A percentile compares a stretch with the other conserved stretches of the same genome.
Conservation (phyloP, 2,888 invertebrate genomes). For the Trachelus stipa region DNA sequence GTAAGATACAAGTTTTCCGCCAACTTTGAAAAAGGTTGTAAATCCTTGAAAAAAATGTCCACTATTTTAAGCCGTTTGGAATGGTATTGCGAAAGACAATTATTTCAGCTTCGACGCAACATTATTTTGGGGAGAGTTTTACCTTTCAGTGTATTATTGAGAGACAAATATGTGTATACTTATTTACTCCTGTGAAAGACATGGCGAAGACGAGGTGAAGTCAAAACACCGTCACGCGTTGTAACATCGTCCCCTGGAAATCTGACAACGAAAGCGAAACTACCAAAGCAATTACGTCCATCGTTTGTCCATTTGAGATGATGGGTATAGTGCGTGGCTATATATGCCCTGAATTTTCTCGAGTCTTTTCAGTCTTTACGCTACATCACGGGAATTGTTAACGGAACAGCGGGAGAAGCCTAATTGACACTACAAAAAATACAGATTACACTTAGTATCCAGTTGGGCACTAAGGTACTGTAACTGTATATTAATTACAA, state of each 20-base stretch:
- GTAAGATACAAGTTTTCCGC: not conserved
- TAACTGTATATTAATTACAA: not conserved
- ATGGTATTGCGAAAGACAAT: slow-evolving; percentile 36
- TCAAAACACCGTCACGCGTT: slow-evolving; percentile 50
- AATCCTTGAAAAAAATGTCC: not conserved
- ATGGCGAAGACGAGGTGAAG: not conserved
- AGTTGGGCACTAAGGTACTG: not conserved
- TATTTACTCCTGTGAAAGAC: not conserved
- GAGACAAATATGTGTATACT: slow-evolving; percentile 5
- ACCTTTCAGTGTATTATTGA: slow-evolving; percentile 22
- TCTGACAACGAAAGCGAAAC: slow-evolving; percentile 65
- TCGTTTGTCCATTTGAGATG: slow-evolving; percentile 42
- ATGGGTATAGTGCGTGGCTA: slow-evolving; percentile 45
- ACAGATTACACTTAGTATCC: not conserved
- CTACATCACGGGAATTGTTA: not conserved
- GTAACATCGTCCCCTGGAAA: slow-evolving; percentile 52
- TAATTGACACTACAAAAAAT: not conserved
- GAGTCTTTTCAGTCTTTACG: slow-evolving; percentile 41
- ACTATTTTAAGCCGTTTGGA: not conserved
- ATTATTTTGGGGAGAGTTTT: slow-evolving; percentile 25
- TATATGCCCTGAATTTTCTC: slow-evolving; percentile 48
- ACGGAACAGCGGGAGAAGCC: not conserved
- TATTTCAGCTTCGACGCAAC: slow-evolving; percentile 35
- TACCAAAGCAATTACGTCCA: slow-evolving; percentile 57
- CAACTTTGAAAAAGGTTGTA: not conserved